phyloP scores from a whole-genome alignment of 2,888 invertebrate species.

The Philopedon plagiatum region DNA sequence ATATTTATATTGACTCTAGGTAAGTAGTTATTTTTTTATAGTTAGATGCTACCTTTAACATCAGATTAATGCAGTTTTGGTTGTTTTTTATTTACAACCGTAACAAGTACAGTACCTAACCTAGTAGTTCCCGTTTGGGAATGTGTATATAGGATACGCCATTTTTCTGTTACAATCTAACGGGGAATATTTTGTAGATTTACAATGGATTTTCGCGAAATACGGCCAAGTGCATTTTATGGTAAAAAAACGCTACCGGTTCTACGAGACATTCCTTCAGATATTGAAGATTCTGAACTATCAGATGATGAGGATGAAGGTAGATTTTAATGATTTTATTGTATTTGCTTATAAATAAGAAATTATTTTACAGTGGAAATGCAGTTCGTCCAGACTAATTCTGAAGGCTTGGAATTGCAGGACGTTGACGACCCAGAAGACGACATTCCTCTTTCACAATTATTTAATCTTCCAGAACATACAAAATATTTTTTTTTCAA shows the following conservation, averaged over 20 bases:
- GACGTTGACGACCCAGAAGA: constrained; percentile 22
- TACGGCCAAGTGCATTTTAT: constrained; percentile 23
- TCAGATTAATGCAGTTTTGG: too few relatives aligned
- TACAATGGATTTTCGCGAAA: constrained; percentile 36
- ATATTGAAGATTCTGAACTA: constrained; percentile 28
- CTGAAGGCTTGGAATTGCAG: constrained; percentile 12
- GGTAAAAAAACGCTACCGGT: neutral
- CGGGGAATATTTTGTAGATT: constrained; percentile 18
- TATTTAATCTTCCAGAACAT: constrained; percentile 26
- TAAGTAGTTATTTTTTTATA: too few relatives aligned
- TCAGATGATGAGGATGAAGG: constrained; percentile 32
- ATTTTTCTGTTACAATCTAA: too few relatives aligned
- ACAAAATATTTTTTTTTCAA: constrained; percentile 23
- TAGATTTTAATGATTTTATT: neutral
- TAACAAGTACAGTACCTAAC: neutral
- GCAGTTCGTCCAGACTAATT: constrained; percentile 6
- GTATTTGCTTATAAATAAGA: constrained; percentile 4
- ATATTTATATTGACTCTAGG: too few relatives aligned
- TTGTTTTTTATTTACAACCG: too few relatives aligned
- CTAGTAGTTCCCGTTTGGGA: too few relatives aligned
- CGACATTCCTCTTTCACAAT: constrained; percentile 25
- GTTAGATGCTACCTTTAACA: too few relatives aligned
- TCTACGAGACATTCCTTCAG: constrained; percentile 25
- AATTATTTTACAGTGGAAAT: constrained; percentile 33
- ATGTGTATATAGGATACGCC: too few relatives aligned